Evolutionary conservation across 1,140 invertebrate genomes (phyloP).

Genomic region (Musca domestica): DNA sequence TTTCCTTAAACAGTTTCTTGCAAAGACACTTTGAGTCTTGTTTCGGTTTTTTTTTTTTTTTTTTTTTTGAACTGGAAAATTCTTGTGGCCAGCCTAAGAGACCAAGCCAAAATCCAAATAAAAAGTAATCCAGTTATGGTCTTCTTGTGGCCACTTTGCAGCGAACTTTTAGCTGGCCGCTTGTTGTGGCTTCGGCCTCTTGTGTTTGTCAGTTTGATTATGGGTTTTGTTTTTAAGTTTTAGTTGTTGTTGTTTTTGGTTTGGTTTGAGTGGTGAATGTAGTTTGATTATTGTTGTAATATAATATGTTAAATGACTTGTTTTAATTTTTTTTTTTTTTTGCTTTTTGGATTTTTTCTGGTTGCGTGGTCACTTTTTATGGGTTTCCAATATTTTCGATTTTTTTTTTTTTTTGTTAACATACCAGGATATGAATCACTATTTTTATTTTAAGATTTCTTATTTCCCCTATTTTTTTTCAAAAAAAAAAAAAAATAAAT

Average conservation of each 20-base stretch:
- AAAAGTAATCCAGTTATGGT: conserved; percentile 9
- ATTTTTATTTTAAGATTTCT: background rate
- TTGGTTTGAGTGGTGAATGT: conserved; percentile 8
- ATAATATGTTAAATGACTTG: conserved; percentile 10
- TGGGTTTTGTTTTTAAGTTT: no score
- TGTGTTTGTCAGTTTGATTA: no score
- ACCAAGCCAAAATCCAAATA: background rate
- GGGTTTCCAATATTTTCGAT: background rate
- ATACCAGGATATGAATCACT: conserved; percentile 12
- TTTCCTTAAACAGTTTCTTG: conserved; percentile 11
- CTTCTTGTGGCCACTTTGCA: conserved; percentile 5
- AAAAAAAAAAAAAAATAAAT: no score
- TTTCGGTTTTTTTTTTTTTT: background rate
- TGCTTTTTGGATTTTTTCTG: background rate
- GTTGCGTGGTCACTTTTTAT: conserved; percentile 18
- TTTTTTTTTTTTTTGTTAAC: background rate
- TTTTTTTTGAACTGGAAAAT: conserved; percentile 5
- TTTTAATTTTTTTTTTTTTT: conserved; percentile 11
- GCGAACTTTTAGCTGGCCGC: no score
- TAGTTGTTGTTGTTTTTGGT: background rate
- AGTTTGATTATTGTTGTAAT: conserved; percentile 11
- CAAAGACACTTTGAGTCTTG: background rate
- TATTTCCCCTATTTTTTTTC: no score
- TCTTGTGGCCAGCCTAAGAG: background rate
- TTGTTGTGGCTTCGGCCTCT: no score